These are phyloP conservation scores for Exephanes ischioxanthus DNA, from an alignment of 2,888 invertebrate genomes.

Conservation along the genomic window DNA sequence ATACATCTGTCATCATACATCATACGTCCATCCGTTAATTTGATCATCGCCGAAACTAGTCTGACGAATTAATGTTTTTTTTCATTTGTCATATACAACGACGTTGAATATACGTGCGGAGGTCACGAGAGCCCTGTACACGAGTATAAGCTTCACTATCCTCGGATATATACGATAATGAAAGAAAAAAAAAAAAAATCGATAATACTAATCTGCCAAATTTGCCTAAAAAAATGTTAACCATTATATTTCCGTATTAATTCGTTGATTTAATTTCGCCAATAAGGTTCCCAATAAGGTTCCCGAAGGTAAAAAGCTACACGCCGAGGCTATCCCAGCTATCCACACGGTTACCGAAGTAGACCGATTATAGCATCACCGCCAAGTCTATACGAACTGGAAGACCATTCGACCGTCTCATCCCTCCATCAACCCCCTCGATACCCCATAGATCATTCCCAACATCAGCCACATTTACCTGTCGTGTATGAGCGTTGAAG, in stretches of 20 bases:
- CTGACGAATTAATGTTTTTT: not conserved
- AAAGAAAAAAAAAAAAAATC: too few relatives aligned
- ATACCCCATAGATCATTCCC: constrained; percentile 3
- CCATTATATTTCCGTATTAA: not conserved
- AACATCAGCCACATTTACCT: constrained; percentile 2
- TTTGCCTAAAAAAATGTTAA: too few relatives aligned
- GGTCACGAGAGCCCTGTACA: too few relatives aligned
- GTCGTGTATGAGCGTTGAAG: constrained; percentile 29
- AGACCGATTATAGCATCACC: not conserved
- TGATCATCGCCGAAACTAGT: not conserved
- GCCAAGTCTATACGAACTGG: not conserved
- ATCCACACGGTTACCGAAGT: not conserved
- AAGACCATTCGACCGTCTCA: not conserved
- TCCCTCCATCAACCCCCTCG: not conserved
- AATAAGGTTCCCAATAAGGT: not conserved
- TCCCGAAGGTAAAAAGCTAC: not conserved
- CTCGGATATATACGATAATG: too few relatives aligned
- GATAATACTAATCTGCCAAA: too few relatives aligned
- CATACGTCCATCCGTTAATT: not conserved
- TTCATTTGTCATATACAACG: not conserved
- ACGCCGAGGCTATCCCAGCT: not conserved
- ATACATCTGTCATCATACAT: too few relatives aligned
- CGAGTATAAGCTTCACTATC: too few relatives aligned
- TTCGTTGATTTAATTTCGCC: not conserved
- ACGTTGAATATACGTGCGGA: not conserved